A percentile compares a stretch with the other conserved stretches of the same genome.
phyloP scores from a whole-genome alignment of 2,797 vertebrate species.

The Rhinoraja longicauda region DNA sequence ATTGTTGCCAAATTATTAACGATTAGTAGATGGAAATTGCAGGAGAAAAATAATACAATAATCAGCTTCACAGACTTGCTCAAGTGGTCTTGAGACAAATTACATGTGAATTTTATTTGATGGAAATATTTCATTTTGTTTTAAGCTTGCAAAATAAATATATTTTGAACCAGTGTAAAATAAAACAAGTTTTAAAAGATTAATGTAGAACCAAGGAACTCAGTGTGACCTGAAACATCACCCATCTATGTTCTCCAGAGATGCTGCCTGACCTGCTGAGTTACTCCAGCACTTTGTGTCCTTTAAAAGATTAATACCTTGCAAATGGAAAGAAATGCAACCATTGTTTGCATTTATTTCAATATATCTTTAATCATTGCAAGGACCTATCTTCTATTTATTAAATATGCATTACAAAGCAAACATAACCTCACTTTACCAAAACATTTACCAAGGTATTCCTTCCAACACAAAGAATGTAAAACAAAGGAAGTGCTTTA shows the following conservation, averaged over 20 bases:
- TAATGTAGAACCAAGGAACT: no score
- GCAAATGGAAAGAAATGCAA: neutral
- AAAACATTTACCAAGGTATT: neutral
- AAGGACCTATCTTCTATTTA: neutral
- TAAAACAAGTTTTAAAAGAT: no score
- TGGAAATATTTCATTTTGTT: neutral
- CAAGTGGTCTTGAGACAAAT: neutral
- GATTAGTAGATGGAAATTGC: neutral
- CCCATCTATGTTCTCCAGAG: no score
- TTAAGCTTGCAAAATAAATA: neutral
- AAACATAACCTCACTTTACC: neutral
- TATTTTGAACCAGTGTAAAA: no score
- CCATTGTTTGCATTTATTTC: neutral
- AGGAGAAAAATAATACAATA: neutral
- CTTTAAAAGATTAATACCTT: neutral
- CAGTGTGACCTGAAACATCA: no score
- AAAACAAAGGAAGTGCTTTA: slow-evolving; percentile 8
- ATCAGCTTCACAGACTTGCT: neutral
- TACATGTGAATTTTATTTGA: neutral
- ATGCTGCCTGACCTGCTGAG: no score
- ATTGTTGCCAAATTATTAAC: neutral
- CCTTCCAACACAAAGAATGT: slow-evolving; percentile 10
- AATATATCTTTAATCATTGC: neutral
- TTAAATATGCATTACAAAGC: neutral
- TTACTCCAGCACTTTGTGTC: no score